phyloP scores from a whole-genome alignment of 2,113 vertebrate species.

The Misgurnus mizolepis region DNA sequence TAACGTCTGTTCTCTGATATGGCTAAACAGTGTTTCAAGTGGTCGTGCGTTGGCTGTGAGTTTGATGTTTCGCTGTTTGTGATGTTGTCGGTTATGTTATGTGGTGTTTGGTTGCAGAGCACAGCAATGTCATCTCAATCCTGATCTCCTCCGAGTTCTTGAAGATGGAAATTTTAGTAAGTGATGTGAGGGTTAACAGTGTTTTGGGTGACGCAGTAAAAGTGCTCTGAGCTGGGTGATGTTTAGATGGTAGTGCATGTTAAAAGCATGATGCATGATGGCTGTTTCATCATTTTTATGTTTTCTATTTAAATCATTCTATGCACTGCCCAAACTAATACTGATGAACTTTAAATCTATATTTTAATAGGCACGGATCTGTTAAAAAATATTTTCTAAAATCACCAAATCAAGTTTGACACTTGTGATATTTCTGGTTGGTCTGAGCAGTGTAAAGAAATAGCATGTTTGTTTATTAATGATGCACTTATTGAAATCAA shows the following conservation, averaged over 20 bases:
- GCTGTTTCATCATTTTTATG: slow-evolving; percentile 23
- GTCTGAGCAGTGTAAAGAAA: background rate
- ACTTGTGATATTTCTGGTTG: background rate
- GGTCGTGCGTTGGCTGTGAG: slow-evolving; percentile 42
- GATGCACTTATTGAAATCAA: background rate
- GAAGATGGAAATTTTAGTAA: slow-evolving; percentile 99
- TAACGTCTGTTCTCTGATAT: slow-evolving; percentile 34
- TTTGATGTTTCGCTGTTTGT: slow-evolving; percentile 52
- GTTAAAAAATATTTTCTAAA: background rate
- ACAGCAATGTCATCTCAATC: slow-evolving; percentile 98
- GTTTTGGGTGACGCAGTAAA: slow-evolving; percentile 32
- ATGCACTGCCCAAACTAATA: slow-evolving; percentile 19
- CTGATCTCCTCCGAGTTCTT: slow-evolving; percentile 99
- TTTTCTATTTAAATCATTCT: background rate
- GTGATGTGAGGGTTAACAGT: slow-evolving; percentile 71
- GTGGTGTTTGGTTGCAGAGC: slow-evolving; percentile 86
- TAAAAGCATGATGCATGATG: slow-evolving; percentile 49
- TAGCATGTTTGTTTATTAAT: background rate
- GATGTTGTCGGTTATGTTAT: slow-evolving; percentile 66
- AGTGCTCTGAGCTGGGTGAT: slow-evolving; percentile 30
- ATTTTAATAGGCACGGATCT: background rate
- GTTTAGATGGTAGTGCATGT: slow-evolving; percentile 4
- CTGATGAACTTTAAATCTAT: background rate
- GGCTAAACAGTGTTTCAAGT: slow-evolving; percentile 32
- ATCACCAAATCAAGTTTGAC: background rate